phyloP scores from a whole-genome alignment of 1,140 invertebrate species.

The Pteromalus puparum region DNA sequence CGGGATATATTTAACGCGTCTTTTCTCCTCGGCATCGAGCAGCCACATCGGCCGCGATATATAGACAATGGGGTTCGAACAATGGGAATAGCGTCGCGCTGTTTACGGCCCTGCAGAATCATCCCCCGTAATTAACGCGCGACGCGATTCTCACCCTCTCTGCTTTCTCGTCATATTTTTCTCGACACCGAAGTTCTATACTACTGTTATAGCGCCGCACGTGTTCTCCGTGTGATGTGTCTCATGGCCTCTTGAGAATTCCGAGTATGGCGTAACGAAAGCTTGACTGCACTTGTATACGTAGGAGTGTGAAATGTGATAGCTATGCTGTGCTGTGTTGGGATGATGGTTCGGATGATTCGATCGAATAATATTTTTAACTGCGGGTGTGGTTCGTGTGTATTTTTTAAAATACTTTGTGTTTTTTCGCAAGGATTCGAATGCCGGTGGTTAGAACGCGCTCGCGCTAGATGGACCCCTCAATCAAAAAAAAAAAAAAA shows the following conservation, averaged over 20 bases:
- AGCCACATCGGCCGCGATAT: background rate
- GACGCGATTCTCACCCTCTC: background rate
- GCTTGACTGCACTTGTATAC: slow-evolving; percentile 23
- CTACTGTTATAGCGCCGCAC: background rate
- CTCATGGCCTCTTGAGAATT: background rate
- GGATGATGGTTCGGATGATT: background rate
- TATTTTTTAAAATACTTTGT: too few species aligned
- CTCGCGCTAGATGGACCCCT: too few species aligned
- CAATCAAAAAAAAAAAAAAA: too few species aligned
- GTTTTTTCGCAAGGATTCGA: too few species aligned
- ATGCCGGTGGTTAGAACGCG: too few species aligned
- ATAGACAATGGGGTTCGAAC: slow-evolving; percentile 28
- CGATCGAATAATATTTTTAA: background rate
- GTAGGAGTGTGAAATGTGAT: background rate
- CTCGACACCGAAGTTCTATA: background rate
- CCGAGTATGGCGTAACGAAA: background rate
- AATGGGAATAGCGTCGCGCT: slow-evolving; percentile 49
- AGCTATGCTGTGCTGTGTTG: background rate
- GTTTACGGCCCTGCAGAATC: slow-evolving; percentile 56
- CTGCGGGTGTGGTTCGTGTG: too few species aligned
- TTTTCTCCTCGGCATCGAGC: background rate
- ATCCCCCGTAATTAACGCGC: slow-evolving; percentile 54
- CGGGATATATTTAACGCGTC: slow-evolving; percentile 23
- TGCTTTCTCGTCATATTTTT: background rate
- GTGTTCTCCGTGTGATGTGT: background rate